A percentile compares a stretch with the other conserved stretches of the same genome.
Conservation (phyloP, 2,113 vertebrate genomes). For the Coptodon bakossiorum region DNA sequence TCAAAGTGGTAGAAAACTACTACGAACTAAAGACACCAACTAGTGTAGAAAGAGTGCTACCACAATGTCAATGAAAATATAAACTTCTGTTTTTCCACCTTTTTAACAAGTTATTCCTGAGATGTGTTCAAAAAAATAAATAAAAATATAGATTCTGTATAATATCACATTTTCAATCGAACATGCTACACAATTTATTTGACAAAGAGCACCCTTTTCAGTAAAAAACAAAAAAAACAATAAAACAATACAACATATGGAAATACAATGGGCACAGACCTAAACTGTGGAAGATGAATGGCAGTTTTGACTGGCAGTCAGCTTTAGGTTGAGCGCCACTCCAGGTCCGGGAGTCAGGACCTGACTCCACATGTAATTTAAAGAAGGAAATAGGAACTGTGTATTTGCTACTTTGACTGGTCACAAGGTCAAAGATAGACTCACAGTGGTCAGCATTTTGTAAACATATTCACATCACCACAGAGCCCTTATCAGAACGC, state of each 20-base stretch:
- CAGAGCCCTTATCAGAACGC: slow-evolving; percentile 46
- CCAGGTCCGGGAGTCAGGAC: background rate
- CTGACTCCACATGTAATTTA: slow-evolving; percentile 2
- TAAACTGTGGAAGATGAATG: background rate
- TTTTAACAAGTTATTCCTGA: slow-evolving; percentile 7
- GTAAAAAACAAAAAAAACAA: background rate
- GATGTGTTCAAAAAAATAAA: slow-evolving; percentile 10
- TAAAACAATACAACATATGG: background rate
- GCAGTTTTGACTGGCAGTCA: background rate
- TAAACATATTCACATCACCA: slow-evolving; percentile 37
- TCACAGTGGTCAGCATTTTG: slow-evolving; percentile 50
- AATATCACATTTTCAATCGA: background rate
- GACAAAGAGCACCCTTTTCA: background rate
- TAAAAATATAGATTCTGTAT: slow-evolving; percentile 22
- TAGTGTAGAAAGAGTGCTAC: background rate
- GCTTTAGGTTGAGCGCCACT: background rate
- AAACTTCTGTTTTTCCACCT: background rate
- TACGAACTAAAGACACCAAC: background rate
- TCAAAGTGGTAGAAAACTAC: background rate
- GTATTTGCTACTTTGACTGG: slow-evolving; percentile 5
- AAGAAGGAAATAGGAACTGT: slow-evolving; percentile 52
- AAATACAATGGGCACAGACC: background rate
- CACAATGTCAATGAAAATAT: background rate
- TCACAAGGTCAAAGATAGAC: slow-evolving; percentile 18
- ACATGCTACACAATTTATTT: background rate